Evolutionary conservation across 2,113 vertebrate species (phyloP), one percentile per base, ranked within the genome.

Genomic region (Hymenochirus boettgeri): DNA sequence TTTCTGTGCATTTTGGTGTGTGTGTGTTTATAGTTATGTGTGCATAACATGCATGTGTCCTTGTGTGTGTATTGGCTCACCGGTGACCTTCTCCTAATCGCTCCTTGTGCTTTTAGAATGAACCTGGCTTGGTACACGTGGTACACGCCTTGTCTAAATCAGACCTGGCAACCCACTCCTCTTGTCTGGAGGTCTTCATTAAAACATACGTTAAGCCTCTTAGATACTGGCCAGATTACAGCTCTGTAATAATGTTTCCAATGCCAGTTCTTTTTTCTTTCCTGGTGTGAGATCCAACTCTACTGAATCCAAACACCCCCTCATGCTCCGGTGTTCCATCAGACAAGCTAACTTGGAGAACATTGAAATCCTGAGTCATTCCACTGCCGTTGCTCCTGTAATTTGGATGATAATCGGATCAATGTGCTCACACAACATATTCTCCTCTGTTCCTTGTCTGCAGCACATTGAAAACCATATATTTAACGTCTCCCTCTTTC

Each of bases 331-430:
- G 57, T 45, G 57, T 69, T 69, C 57, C 65, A 69, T 69, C 57
- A 69, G 57, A 69, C 65, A 59, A 69, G 65, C 57, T 69, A 23
- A 60, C 65, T 69, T 69, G 57, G 65, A 69, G 65, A 59, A 69
- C 47, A 35, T 53, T 69, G 65, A 69, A 69, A 53, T 69, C 57
- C 60, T 69, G 65, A 69, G 65, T 60, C 57, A 69, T 60, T 60
- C 57, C 23, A 25, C 52, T 56, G 65, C 57, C 35, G 47, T 57
- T 69, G 65, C 65, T 69, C 26, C 65, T 60, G 65, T 69, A 69
- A 60, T 69, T 69, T 69, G 65, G 65, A 69, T 60, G 65, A 69
- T 69, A 69, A 69, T 69, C 57, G 65, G 65, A 69, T 69, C 65
- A 69, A 69, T 69, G 65, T 69, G 65, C 55, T 53, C 60, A 33